These are phyloP conservation scores for Danio tinwini DNA, from an alignment of 2,797 vertebrate genomes.

Conservation along the genomic window DNA sequence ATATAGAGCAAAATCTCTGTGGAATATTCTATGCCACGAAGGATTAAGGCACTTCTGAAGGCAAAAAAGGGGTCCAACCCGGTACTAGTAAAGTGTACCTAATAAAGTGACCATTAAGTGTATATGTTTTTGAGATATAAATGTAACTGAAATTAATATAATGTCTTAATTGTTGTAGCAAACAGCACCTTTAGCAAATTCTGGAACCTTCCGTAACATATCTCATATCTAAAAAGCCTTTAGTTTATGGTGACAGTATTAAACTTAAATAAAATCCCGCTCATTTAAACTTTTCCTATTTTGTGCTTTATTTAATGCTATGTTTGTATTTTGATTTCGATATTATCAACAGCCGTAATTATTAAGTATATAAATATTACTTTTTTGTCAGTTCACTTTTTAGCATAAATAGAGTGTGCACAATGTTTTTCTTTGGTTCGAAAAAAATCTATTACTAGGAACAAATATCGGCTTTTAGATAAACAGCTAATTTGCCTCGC, in stretches of 20 bases:
- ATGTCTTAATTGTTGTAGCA: neutral
- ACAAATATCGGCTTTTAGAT: neutral
- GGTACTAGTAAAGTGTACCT: no score
- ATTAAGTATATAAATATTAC: neutral
- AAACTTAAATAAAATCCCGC: neutral
- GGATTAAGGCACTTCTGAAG: no score
- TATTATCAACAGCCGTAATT: neutral
- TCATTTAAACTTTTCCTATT: neutral
- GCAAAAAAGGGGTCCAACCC: no score
- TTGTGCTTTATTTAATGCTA: neutral
- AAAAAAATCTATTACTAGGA: neutral
- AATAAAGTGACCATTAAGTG: no score
- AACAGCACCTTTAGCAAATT: neutral
- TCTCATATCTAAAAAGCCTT: neutral
- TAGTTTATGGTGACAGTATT: neutral
- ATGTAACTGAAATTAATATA: neutral
- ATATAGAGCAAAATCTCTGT: no score
- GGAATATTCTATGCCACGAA: no score
- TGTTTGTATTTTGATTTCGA: neutral
- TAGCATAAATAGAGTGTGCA: neutral
- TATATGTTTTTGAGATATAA: neutral
- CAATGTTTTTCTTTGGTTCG: neutral
- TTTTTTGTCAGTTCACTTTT: neutral
- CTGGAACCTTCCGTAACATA: neutral
- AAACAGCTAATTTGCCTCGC: slow-evolving; percentile 6